These are phyloP conservation scores for Muscicapa striata DNA, from an alignment of 2,797 vertebrate species.

Conservation along the genomic window DNA sequence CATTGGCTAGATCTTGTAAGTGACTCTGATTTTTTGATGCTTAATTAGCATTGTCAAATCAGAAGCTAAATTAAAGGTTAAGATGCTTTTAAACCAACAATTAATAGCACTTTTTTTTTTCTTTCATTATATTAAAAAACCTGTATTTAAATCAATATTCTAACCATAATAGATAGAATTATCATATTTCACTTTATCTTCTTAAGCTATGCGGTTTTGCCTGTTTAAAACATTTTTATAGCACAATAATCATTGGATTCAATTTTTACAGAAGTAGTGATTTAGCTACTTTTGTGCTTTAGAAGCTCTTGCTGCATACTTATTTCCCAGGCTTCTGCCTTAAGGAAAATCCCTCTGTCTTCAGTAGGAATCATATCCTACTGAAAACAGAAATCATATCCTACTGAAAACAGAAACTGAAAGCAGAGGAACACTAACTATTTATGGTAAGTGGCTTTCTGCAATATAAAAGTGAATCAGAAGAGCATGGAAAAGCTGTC, in stretches of 20 bases:
- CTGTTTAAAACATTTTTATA: constrained; percentile 1
- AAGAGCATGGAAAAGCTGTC: neutral
- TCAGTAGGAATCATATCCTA: neutral
- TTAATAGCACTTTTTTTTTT: neutral
- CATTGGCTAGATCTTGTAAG: neutral
- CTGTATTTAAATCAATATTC: neutral
- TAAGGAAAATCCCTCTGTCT: neutral
- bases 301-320: neutral
- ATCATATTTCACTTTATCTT: neutral
- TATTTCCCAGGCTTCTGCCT: neutral
- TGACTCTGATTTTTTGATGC: neutral
- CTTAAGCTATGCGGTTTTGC: neutral
- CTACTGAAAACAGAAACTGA: neutral
- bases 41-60: neutral
- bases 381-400: neutral
- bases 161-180: neutral
- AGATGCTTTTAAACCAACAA: neutral
- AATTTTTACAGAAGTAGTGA: neutral
- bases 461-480: neutral
- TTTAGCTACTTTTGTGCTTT: neutral
- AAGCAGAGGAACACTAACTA: neutral
- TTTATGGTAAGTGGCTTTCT: neutral
- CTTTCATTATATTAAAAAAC: neutral
- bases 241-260: neutral
- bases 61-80: neutral